phyloP scores from a whole-genome alignment of 2,113 vertebrate genomes.

The Caracal caracal region DNA sequence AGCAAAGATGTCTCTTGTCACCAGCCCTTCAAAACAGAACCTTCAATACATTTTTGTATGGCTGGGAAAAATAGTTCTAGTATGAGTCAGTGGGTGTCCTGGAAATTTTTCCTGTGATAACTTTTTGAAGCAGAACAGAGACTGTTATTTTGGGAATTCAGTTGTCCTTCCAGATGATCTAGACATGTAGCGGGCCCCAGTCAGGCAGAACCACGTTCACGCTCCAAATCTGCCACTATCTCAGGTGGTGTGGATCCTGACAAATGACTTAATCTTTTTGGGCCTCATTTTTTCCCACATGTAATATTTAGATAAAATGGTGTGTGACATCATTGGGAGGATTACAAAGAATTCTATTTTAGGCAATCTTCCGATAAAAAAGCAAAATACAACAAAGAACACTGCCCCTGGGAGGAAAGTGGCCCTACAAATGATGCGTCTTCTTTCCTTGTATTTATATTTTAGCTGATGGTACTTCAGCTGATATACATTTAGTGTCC shows the following conservation, averaged over 20 bases:
- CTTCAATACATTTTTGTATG: neutral
- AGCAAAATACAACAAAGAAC: neutral
- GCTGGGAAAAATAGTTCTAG: neutral
- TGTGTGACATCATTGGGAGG: neutral
- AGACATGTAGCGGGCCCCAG: neutral
- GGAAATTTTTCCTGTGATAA: neutral
- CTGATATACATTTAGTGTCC: neutral
- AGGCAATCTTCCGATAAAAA: neutral
- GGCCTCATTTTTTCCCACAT: neutral
- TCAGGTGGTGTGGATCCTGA: neutral
- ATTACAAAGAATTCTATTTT: neutral
- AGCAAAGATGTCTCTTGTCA: neutral
- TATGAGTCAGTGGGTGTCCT: neutral
- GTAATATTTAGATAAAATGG: neutral
- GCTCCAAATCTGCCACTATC: neutral
- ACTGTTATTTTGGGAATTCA: neutral
- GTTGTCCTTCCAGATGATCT: neutral
- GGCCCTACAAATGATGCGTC: neutral
- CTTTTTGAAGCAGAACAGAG: neutral
- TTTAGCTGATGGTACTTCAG: neutral
- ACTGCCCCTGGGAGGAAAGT: neutral
- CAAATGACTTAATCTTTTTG: neutral
- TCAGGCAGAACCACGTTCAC: neutral
- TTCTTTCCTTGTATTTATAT: neutral
- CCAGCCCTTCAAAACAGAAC: neutral